Percentiles rank a stretch among this genome's conserved stretches.
These are phyloP conservation scores for Neoaliturus tenellus DNA, from an alignment of 2,888 invertebrate species.

Conservation along the genomic window DNA sequence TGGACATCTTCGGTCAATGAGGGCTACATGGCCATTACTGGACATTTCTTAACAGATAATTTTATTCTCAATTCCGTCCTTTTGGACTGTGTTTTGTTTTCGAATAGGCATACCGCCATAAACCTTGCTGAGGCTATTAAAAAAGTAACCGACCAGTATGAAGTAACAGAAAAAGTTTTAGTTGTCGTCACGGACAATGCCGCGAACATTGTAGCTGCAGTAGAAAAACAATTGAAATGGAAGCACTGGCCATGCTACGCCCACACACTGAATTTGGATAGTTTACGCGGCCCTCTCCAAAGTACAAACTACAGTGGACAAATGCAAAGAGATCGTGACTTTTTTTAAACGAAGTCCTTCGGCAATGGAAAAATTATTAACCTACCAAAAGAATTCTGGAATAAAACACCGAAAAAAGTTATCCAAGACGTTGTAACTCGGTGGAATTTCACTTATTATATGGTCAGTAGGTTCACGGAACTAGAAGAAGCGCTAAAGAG, in stretches of 20 bases:
- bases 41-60: background rate
- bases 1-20: background rate
- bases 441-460: constrained; percentile 37
- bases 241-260: constrained; percentile 3
- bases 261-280: constrained; percentile 21
- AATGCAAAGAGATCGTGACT: constrained; percentile 16
- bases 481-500: constrained; percentile 16
- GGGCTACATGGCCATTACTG: background rate
- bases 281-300: background rate
- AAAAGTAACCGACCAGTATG: too few species aligned
- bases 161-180: background rate
- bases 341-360: constrained; percentile 8
- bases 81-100: background rate
- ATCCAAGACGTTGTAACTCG: constrained; percentile 19
- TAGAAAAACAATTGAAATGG: background rate
- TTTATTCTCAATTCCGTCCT: background rate
- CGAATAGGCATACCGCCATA: background rate
- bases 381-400: constrained; percentile 9
- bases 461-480: constrained; percentile 15
- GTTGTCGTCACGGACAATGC: constrained; percentile 36
- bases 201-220: background rate
- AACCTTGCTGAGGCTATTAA: background rate
- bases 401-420: constrained; percentile 28
- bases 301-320: background rate
- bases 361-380: background rate